Evolutionary conservation across 2,797 vertebrate genomes (phyloP).

Genomic region (Anomalospiza imberbis): DNA sequence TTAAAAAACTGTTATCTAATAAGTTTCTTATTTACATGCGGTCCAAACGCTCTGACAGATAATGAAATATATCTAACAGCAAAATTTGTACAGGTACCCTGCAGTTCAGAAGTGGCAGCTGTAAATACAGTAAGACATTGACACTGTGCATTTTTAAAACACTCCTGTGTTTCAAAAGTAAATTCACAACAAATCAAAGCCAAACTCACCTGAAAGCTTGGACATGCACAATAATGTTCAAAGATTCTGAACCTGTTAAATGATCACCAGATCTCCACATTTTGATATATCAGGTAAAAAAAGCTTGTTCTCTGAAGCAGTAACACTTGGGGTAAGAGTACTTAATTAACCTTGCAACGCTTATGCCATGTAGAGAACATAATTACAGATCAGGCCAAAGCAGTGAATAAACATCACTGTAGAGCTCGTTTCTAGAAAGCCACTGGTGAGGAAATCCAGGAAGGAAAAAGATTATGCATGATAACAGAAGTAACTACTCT

Average conservation of each 20-base stretch:
- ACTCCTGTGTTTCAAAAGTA: background rate
- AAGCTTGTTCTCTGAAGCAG: no score
- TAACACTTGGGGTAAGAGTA: no score
- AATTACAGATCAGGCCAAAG: no score
- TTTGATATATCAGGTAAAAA: no score
- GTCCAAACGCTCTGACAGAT: background rate
- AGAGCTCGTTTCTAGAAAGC: no score
- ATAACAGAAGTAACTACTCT: no score
- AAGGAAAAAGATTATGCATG: no score
- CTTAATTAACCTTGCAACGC: no score
- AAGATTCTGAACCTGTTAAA: background rate
- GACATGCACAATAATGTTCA: background rate
- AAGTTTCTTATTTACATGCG: background rate
- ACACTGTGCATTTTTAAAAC: background rate
- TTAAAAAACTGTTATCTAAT: background rate
- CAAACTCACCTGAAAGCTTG: background rate
- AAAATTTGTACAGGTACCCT: background rate
- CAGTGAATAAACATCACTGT: no score
- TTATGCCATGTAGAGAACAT: no score
- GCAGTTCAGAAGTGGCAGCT: background rate
- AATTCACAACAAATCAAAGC: background rate
- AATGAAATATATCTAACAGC: background rate
- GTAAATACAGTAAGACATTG: background rate
- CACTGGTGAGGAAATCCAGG: no score
- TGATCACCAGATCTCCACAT: background rate